Conservation (phyloP, 2,113 vertebrate species). For the Chunga burmeisteri region DNA sequence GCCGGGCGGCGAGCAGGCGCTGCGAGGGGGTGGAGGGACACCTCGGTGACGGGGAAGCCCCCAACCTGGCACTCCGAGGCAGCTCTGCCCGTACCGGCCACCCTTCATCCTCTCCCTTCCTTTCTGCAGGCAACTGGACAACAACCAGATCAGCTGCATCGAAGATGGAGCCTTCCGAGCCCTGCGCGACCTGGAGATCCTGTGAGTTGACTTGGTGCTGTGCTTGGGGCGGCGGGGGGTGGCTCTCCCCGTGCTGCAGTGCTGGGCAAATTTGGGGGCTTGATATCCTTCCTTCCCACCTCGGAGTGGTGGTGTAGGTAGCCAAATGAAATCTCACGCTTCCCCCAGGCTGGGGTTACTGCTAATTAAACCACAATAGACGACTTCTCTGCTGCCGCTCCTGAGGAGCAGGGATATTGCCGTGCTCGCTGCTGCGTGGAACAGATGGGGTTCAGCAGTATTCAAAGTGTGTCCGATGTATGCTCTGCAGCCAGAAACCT, state of each 20-base stretch:
- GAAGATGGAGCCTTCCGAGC: slow-evolving; percentile 99
- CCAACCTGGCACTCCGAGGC: slow-evolving; percentile 44
- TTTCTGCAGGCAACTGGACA: slow-evolving; percentile 98
- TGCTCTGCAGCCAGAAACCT: background rate
- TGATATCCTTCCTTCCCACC: background rate
- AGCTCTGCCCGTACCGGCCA: slow-evolving; percentile 52
- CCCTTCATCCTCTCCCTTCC: slow-evolving; percentile 85
- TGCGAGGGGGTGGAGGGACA: slow-evolving; percentile 79
- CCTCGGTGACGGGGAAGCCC: slow-evolving; percentile 61
- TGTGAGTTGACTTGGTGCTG: slow-evolving; percentile 86
- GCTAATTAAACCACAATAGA: slow-evolving; percentile 62
- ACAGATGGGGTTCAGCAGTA: slow-evolving; percentile 34
- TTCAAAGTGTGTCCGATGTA: background rate
- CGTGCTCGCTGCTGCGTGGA: slow-evolving; percentile 18
- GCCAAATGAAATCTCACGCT: slow-evolving; percentile 42
- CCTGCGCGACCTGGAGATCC: slow-evolving; percentile 98
- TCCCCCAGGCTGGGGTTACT: slow-evolving; percentile 35
- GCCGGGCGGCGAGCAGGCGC: slow-evolving; percentile 72
- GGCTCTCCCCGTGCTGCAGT: slow-evolving; percentile 60
- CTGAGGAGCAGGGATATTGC: background rate
- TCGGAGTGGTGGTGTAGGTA: slow-evolving; percentile 23
- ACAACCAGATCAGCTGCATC: slow-evolving; percentile 99
- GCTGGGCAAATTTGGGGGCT: background rate
- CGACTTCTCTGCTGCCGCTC: background rate
- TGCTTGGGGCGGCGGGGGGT: slow-evolving; percentile 45